Evolutionary conservation across 2,888 invertebrate genomes (phyloP).

Genomic region (Brachypalpus laphriformis): DNA sequence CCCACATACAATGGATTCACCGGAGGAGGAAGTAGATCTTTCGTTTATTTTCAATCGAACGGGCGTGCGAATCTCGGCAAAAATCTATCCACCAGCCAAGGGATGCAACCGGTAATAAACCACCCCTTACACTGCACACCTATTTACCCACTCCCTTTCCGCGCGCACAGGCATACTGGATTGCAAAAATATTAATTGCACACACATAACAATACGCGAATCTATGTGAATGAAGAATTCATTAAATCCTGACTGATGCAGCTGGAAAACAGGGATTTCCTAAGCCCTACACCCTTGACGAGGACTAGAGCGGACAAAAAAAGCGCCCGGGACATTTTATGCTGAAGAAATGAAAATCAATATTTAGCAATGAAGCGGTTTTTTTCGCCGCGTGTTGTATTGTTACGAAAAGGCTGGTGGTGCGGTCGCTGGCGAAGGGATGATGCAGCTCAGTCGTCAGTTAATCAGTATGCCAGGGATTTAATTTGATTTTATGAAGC

Average conservation of each 20-base stretch:
- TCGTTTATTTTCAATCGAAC: conserved; percentile 65
- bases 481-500: conserved; percentile 72
- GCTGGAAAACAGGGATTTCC: conserved; percentile 48
- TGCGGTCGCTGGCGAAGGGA: not conserved
- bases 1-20: conserved; percentile 54
- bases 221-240: conserved; percentile 72
- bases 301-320: not conserved
- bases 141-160: not conserved
- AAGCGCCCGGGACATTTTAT: conserved; percentile 36
- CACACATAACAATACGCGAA: conserved; percentile 73
- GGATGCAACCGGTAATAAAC: conserved; percentile 70
- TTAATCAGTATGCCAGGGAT: conserved; percentile 71
- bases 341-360: conserved; percentile 70
- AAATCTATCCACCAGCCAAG: conserved; percentile 17
- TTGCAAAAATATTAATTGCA: conserved; percentile 73
- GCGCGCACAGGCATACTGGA: conserved; percentile 35
- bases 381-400: conserved; percentile 36
- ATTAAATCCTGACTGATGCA: conserved; percentile 69
- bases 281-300: conserved; percentile 37
- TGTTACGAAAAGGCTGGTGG: not conserved
- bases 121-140: not conserved
- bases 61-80: conserved; percentile 63
- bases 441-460: conserved; percentile 58
- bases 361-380: conserved; percentile 68
- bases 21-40: conserved; percentile 35